Conservation (phyloP, 2,113 vertebrate genomes). For the Aphyosemion australe region DNA sequence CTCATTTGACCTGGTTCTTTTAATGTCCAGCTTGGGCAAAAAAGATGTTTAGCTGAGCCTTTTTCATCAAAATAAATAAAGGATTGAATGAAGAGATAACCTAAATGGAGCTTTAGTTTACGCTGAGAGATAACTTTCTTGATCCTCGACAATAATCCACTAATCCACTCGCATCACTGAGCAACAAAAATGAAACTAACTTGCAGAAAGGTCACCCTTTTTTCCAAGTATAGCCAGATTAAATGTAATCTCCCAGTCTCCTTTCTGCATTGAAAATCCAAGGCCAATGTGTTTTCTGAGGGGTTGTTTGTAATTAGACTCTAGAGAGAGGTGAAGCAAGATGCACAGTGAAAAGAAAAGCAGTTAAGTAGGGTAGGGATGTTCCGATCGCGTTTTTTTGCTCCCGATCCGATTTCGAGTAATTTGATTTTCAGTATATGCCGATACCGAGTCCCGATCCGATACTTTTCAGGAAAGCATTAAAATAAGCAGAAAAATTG, state of each 20-base stretch:
- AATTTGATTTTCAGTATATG: no score
- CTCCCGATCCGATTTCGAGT: no score
- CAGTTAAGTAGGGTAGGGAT: no score
- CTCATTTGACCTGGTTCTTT: slow-evolving; percentile 47
- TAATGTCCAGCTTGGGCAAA: slow-evolving; percentile 32
- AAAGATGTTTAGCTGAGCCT: slow-evolving; percentile 37
- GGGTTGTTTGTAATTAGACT: slow-evolving; percentile 62
- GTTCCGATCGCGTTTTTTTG: no score
- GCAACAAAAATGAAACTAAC: slow-evolving; percentile 61
- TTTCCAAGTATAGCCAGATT: slow-evolving; percentile 53
- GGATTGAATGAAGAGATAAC: slow-evolving; percentile 31
- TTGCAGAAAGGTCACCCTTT: slow-evolving; percentile 67
- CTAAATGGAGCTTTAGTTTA: slow-evolving; percentile 38
- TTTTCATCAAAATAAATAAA: slow-evolving; percentile 19
- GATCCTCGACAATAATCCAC: slow-evolving; percentile 55
- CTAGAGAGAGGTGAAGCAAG: slow-evolving; percentile 24
- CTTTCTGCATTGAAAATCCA: slow-evolving; percentile 67
- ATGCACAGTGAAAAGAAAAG: slow-evolving; percentile 46
- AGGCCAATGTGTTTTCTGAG: slow-evolving; percentile 52
- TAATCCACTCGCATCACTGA: slow-evolving; percentile 70
- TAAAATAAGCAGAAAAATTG: no score
- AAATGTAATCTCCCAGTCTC: slow-evolving; percentile 63
- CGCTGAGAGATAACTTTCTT: slow-evolving; percentile 45
- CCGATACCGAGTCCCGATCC: no score
- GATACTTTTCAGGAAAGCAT: no score